Conservation (phyloP, 2,113 vertebrate species). For the Siphamia tubifer region DNA sequence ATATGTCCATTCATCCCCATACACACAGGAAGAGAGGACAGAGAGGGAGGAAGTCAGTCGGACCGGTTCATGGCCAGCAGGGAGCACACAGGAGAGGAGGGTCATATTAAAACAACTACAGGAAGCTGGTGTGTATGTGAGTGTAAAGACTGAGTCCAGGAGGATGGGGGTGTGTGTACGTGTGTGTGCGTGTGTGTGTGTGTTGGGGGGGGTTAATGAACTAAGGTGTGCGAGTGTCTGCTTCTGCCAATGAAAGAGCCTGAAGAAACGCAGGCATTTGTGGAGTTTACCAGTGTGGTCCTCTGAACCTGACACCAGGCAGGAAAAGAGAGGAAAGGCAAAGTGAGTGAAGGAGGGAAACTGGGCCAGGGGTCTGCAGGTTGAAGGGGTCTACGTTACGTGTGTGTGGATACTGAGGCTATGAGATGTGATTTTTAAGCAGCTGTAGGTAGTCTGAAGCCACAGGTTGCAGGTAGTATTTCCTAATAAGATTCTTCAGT, state of each 20-base stretch:
- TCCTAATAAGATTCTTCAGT: conserved; percentile 64
- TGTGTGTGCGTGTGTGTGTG: too few relatives aligned
- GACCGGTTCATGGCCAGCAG: conserved; percentile 53
- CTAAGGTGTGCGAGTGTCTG: background rate
- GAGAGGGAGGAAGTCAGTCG: conserved; percentile 65
- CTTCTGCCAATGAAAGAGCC: conserved; percentile 34
- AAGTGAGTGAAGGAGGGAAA: conserved; percentile 8
- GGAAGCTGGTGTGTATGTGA: conserved; percentile 49
- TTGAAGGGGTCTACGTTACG: background rate
- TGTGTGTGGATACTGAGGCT: background rate
- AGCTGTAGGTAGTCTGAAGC: conserved; percentile 35
- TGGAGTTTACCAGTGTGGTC: conserved; percentile 22
- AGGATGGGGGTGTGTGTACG: conserved; percentile 9
- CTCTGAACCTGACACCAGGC: conserved; percentile 44
- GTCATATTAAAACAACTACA: conserved; percentile 71
- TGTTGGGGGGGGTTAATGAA: conserved; percentile 16
- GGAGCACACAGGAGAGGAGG: conserved; percentile 50
- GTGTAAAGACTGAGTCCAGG: conserved; percentile 4
- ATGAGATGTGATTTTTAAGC: conserved; percentile 10
- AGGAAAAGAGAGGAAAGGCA: conserved; percentile 14
- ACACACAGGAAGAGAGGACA: conserved; percentile 68
- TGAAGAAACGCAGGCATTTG: conserved; percentile 56
- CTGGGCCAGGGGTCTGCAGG: conserved; percentile 32
- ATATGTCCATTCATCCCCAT: conserved; percentile 69
- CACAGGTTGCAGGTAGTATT: conserved; percentile 59